Conservation (phyloP, 2,113 vertebrate species). For the Anoplopoma fimbria region DNA sequence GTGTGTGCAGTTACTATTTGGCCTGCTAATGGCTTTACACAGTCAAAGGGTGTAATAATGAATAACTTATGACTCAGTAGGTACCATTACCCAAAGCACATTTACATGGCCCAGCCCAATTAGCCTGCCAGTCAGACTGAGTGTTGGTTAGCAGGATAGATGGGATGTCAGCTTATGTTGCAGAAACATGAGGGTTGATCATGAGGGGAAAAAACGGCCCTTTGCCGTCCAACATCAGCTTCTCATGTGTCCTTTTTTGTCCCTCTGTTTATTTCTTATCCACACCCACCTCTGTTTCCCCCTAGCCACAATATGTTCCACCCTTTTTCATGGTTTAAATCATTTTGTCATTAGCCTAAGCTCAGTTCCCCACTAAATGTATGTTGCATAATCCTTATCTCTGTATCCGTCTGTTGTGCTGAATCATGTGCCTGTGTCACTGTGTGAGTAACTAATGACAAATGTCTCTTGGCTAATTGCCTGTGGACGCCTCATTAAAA, state of each 20-base stretch:
- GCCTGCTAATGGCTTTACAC: neutral
- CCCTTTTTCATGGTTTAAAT: neutral
- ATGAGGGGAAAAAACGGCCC: conserved; percentile 1
- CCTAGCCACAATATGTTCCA: neutral
- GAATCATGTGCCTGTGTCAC: neutral
- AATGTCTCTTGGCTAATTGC: neutral
- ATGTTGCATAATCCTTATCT: neutral
- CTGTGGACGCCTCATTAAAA: neutral
- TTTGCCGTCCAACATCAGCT: neutral
- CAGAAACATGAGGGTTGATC: neutral
- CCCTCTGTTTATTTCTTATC: neutral
- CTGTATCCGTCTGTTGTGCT: neutral
- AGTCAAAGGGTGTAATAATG: neutral
- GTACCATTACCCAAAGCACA: neutral
- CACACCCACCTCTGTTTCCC: neutral
- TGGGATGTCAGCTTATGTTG: neutral
- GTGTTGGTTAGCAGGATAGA: neutral
- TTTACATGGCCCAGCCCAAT: conserved; percentile 23
- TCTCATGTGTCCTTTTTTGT: neutral
- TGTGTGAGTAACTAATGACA: neutral
- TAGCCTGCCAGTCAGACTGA: neutral
- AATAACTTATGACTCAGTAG: neutral
- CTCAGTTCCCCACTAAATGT: neutral
- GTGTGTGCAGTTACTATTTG: neutral
- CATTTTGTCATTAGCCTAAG: neutral